A percentile compares a stretch with the other conserved stretches of the same genome.
These are phyloP conservation scores for Eulemur coronatus DNA, from an alignment of 2,797 vertebrate genomes.

Conservation along the genomic window DNA sequence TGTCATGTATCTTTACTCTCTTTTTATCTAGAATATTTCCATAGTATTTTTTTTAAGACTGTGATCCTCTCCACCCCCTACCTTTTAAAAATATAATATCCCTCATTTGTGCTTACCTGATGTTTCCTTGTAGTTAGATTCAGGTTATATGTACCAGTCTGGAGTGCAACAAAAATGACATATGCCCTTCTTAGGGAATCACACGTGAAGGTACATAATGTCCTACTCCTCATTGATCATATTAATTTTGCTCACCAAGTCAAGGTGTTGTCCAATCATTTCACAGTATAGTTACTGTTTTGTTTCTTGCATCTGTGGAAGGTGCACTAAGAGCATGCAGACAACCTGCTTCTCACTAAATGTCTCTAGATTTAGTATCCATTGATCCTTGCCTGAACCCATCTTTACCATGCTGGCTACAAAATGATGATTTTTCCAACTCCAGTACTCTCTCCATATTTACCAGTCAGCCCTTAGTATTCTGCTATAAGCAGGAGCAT, in stretches of 20 bases:
- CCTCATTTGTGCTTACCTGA: neutral
- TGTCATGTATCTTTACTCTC: neutral
- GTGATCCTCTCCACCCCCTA: neutral
- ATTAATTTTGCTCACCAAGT: neutral
- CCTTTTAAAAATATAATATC: neutral
- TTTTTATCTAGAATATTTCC: conserved; percentile 31
- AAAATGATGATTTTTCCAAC: neutral
- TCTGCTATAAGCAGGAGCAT: neutral
- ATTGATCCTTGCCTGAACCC: neutral
- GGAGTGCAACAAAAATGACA: neutral
- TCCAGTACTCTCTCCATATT: neutral
- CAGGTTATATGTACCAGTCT: neutral
- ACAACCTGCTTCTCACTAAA: neutral
- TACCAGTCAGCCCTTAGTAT: neutral
- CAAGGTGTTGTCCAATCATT: neutral
- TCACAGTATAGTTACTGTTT: neutral
- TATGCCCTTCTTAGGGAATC: neutral
- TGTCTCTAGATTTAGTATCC: neutral
- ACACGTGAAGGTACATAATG: neutral
- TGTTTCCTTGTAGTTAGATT: neutral
- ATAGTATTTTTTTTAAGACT: neutral
- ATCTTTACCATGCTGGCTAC: neutral
- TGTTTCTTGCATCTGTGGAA: neutral
- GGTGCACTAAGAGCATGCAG: neutral
- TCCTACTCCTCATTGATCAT: neutral